phyloP scores from a whole-genome alignment of 2,797 vertebrate species.

The Channa striata region DNA sequence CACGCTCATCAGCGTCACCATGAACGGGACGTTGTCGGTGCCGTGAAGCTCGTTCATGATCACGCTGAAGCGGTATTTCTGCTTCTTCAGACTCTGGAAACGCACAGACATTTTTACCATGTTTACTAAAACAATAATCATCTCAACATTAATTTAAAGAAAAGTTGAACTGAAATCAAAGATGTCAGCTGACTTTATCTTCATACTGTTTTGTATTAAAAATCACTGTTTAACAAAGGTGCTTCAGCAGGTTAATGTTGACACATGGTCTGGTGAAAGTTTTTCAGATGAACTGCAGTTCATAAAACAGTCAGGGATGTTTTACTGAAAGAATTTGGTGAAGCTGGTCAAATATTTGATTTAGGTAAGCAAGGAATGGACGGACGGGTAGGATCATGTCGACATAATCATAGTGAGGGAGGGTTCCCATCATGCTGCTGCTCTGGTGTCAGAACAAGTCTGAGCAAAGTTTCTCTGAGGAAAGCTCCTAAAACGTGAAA shows the following conservation, averaged over 20 bases:
- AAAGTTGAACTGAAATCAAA: too few species aligned
- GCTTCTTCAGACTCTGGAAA: conserved; percentile 85
- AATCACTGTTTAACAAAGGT: too few species aligned
- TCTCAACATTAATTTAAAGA: too few species aligned
- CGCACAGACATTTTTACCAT: neutral
- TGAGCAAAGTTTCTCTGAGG: neutral
- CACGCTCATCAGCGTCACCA: conserved; percentile 87
- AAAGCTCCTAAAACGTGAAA: neutral
- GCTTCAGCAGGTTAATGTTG: too few species aligned
- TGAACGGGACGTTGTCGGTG: conserved; percentile 87
- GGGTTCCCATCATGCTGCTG: neutral
- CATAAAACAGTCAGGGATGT: neutral
- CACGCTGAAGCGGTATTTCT: conserved; percentile 92
- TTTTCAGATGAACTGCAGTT: neutral
- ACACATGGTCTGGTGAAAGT: neutral
- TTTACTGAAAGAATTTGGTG: neutral
- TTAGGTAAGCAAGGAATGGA: neutral
- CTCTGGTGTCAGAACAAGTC: neutral
- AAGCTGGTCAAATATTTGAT: too few species aligned
- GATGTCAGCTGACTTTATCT: too few species aligned
- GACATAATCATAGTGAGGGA: neutral
- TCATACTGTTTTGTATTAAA: too few species aligned
- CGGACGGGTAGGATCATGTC: neutral
- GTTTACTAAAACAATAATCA: too few species aligned
- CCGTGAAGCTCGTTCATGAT: conserved; percentile 88